A percentile compares a stretch with the other conserved stretches of the same genome.
Conservation (phyloP, 2,797 vertebrate genomes). For the Labeo calbasu region DNA sequence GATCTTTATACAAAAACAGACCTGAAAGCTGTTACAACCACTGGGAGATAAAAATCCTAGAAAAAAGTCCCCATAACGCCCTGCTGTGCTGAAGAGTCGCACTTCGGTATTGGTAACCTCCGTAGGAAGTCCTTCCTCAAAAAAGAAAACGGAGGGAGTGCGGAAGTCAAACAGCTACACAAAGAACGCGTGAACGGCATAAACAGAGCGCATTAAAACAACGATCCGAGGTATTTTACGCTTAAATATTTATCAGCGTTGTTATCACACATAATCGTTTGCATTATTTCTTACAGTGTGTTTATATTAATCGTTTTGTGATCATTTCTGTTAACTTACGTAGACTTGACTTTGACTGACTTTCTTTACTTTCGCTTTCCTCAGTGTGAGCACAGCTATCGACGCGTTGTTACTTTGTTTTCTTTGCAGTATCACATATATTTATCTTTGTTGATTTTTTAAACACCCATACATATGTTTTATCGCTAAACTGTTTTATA, state of each 20-base stretch:
- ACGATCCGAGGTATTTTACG: slow-evolving; percentile 4
- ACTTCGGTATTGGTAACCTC: not conserved
- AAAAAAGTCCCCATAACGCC: not conserved
- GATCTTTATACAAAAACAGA: not conserved
- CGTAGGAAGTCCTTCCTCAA: not conserved
- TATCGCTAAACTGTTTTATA: not conserved
- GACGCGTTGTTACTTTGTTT: not conserved
- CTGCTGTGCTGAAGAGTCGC: not conserved
- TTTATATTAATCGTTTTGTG: not conserved
- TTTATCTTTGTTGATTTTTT: not conserved
- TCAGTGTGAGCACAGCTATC: too few relatives aligned
- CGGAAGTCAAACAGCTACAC: slow-evolving; percentile 29
- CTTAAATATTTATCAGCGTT: not conserved
- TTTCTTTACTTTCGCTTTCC: slow-evolving; percentile 27
- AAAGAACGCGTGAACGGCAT: slow-evolving; percentile 23
- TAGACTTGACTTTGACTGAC: not conserved
- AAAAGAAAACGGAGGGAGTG: not conserved
- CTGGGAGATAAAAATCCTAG: not conserved
- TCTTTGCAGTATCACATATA: not conserved
- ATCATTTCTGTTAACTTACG: not conserved
- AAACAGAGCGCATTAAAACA: not conserved
- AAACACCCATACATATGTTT: not conserved
- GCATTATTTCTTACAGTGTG: too few relatives aligned
- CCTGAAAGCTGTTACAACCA: not conserved
- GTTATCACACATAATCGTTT: not conserved